Percentiles rank a stretch among this genome's conserved stretches.
phyloP scores from a whole-genome alignment of 2,113 vertebrate species.

The Oreochromis niloticus region DNA sequence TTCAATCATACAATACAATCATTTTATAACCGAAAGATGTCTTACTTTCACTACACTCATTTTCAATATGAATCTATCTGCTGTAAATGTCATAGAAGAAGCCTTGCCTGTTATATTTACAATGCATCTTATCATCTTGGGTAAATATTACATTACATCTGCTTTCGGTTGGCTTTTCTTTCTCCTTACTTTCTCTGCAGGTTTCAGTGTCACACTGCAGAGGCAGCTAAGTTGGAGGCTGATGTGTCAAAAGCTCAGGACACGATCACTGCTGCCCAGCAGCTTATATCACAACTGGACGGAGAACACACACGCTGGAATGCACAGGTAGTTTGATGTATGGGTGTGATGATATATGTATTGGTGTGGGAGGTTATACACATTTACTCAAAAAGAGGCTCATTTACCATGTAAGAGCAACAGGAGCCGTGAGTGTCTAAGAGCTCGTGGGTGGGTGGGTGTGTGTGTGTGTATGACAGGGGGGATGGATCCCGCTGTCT shows the following conservation, averaged over 20 bases:
- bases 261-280: conserved; percentile 86
- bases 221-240: conserved; percentile 92
- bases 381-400: conserved; percentile 19
- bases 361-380: conserved; percentile 21
- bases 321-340: conserved; percentile 78
- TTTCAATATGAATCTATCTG: neutral
- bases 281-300: conserved; percentile 87
- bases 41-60: neutral
- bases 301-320: conserved; percentile 93
- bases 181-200: conserved; percentile 57
- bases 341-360: conserved; percentile 8
- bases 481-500: conserved; percentile 45
- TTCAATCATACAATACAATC: neutral
- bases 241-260: conserved; percentile 92
- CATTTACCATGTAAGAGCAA: conserved; percentile 38
- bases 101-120: neutral
- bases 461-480: neutral
- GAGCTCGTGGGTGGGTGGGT: neutral
- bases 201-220: conserved; percentile 90
- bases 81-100: neutral
- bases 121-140: neutral
- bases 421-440: conserved; percentile 1
- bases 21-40: neutral
- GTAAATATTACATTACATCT: neutral
- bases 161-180: neutral